Percentiles rank a stretch among this genome's conserved stretches.
Conservation (phyloP, 2,113 vertebrate genomes). For the Ptyas mucosa region DNA sequence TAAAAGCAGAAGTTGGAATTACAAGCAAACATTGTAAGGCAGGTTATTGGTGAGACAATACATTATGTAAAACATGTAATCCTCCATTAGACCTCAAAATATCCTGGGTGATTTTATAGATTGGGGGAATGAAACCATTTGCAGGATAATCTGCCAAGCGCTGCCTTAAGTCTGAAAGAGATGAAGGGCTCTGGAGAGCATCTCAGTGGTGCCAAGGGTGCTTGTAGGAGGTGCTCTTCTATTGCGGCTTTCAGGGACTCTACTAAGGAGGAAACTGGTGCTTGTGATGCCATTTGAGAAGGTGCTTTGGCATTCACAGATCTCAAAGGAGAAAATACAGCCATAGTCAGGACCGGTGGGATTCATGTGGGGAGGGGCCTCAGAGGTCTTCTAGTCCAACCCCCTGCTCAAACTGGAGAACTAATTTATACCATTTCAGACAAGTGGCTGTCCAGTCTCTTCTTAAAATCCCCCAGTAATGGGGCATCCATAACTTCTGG, state of each 20-base stretch:
- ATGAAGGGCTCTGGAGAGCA: background rate
- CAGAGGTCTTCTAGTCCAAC: no score
- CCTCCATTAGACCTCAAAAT: background rate
- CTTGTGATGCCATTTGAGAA: no score
- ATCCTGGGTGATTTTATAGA: background rate
- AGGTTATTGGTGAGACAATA: slow-evolving; percentile 7
- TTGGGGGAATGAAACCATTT: background rate
- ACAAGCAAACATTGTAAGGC: background rate
- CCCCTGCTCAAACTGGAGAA: no score
- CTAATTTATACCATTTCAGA: no score
- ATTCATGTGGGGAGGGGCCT: background rate
- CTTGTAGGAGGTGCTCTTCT: background rate
- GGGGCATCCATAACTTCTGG: no score
- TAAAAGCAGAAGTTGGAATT: background rate
- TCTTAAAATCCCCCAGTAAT: no score
- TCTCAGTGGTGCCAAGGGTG: no score
- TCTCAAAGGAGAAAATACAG: background rate
- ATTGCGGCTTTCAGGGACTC: background rate
- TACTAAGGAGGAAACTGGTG: background rate
- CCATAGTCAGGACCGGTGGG: background rate
- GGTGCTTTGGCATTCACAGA: background rate
- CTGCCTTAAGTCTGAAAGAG: background rate
- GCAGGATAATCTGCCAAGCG: background rate
- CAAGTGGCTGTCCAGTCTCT: no score
- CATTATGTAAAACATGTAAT: slow-evolving; percentile 17